Conservation (phyloP, 1,140 invertebrate species). For the Mycetomoellerius zeteki region DNA sequence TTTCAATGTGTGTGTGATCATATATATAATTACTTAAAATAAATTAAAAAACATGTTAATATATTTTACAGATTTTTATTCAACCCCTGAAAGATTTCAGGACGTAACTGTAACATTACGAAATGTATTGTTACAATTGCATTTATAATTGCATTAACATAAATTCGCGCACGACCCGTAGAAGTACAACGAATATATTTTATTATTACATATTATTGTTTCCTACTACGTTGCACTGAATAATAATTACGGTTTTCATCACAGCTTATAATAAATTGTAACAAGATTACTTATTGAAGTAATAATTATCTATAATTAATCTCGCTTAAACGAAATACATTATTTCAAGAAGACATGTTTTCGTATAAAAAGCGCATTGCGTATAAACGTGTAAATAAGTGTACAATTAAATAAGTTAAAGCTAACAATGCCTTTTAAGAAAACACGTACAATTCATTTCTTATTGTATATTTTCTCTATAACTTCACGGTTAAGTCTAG, state of each 20-base stretch:
- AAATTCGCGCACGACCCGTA: slow-evolving; percentile 17
- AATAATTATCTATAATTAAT: slow-evolving; percentile 17
- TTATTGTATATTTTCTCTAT: slow-evolving; percentile 9
- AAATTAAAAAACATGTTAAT: slow-evolving; percentile 5
- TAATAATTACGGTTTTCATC: slow-evolving; percentile 20
- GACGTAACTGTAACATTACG: slow-evolving; percentile 55
- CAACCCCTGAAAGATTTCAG: slow-evolving; percentile 37
- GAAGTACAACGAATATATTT: slow-evolving; percentile 22
- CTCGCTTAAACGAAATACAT: slow-evolving; percentile 27
- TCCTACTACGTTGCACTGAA: not conserved
- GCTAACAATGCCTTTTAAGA: slow-evolving; percentile 15
- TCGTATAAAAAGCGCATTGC: slow-evolving; percentile 60
- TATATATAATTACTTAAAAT: not conserved
- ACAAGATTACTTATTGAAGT: not conserved
- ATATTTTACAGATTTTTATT: slow-evolving; percentile 66
- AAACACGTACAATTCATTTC: not conserved
- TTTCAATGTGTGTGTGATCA: not conserved
- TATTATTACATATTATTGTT: slow-evolving; percentile 8
- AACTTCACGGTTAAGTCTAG: slow-evolving; percentile 2
- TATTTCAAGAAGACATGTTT: slow-evolving; percentile 2
- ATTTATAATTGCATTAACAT: slow-evolving; percentile 50
- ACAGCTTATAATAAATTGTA: slow-evolving; percentile 14
- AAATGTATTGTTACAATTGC: slow-evolving; percentile 41
- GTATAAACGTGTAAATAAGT: slow-evolving; percentile 66
- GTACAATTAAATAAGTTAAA: slow-evolving; percentile 40